phyloP scores from a whole-genome alignment of 1,140 invertebrate species.

The Thaumatotibia leucotreta region DNA sequence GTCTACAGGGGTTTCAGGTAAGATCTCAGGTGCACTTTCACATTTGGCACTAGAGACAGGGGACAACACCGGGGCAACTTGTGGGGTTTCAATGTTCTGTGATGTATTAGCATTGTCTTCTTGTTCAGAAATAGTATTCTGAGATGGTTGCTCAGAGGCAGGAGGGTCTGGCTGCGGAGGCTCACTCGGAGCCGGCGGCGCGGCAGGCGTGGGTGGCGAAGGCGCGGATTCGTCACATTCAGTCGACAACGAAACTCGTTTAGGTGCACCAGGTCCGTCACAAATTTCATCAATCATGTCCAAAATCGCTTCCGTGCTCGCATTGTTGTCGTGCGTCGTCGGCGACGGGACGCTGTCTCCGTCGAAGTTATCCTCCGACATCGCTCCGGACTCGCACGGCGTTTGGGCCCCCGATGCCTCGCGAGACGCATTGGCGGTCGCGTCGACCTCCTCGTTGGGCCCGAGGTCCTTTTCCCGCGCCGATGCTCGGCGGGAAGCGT shows the following conservation, averaged over 20 bases:
- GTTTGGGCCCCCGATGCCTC: slow-evolving; percentile 50
- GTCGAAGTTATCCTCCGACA: slow-evolving; percentile 69
- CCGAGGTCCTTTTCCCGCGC: slow-evolving; percentile 74
- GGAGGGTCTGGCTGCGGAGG: not conserved
- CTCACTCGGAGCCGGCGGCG: not conserved
- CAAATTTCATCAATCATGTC: slow-evolving; percentile 75
- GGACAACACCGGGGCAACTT: slow-evolving; percentile 14
- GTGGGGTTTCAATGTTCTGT: not conserved
- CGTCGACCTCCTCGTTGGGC: slow-evolving; percentile 61
- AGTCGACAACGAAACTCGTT: slow-evolving; percentile 41
- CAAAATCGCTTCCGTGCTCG: slow-evolving; percentile 73
- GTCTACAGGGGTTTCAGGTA: slow-evolving; percentile 22
- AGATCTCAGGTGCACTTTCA: slow-evolving; percentile 23
- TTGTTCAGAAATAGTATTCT: not conserved
- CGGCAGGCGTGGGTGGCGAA: slow-evolving; percentile 5
- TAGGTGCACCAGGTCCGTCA: slow-evolving; percentile 62
- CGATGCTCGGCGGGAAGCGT: slow-evolving; percentile 72
- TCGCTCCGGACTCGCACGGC: slow-evolving; percentile 55
- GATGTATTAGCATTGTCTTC: not conserved
- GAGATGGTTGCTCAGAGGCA: not conserved
- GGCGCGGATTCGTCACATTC: slow-evolving; percentile 19
- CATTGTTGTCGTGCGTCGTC: slow-evolving; percentile 63
- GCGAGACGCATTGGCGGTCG: slow-evolving; percentile 58
- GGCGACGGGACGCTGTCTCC: slow-evolving; percentile 67
- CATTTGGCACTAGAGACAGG: slow-evolving; percentile 42